A percentile compares a stretch with the other conserved stretches of the same genome.
Evolutionary conservation across 2,888 invertebrate species (phyloP).

Genomic region (Baronia brevicornis): DNA sequence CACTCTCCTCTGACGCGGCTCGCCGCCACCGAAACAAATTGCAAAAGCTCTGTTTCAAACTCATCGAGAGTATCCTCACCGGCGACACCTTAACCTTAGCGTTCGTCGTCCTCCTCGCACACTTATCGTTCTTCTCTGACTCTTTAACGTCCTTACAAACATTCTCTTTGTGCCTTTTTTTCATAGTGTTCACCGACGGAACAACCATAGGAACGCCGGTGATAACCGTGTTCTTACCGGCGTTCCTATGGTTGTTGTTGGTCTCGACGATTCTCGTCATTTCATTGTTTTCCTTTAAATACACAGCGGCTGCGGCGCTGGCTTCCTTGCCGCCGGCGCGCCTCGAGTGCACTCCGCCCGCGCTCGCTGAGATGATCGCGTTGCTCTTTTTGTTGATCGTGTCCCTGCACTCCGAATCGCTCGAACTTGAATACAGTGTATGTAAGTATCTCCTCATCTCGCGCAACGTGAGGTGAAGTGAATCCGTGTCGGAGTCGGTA

Average conservation of each 20-base stretch:
- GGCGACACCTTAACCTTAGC: conserved; percentile 79
- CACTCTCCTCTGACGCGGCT: conserved; percentile 36
- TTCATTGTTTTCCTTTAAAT: conserved; percentile 52
- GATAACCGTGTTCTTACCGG: conserved; percentile 72
- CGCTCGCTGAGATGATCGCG: conserved; percentile 61
- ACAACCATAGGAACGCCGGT: too few species aligned
- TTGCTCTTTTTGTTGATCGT: conserved; percentile 66
- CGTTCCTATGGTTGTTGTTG: conserved; percentile 64
- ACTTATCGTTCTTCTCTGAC: conserved; percentile 61
- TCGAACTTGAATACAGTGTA: conserved; percentile 85
- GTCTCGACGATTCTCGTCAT: conserved; percentile 45
- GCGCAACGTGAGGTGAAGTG: conserved; percentile 87
- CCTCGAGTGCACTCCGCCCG: conserved; percentile 47
- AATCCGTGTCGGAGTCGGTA: conserved; percentile 78
- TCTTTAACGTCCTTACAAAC: conserved; percentile 44
- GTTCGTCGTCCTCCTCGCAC: conserved; percentile 35
- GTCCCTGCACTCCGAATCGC: conserved; percentile 76
- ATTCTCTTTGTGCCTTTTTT: conserved; percentile 73
- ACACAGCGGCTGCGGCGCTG: conserved; percentile 37
- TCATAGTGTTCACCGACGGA: conserved; percentile 79
- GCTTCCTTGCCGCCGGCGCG: conserved; percentile 48
- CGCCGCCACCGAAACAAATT: conserved; percentile 85
- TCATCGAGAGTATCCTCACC: conserved; percentile 80
- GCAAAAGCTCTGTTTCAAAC: conserved; percentile 89
- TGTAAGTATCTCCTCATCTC: conserved; percentile 90